Evolutionary conservation across 2,888 invertebrate genomes (phyloP), one percentile per base, ranked within the genome.

Genomic region (Eristalis arbustorum): DNA sequence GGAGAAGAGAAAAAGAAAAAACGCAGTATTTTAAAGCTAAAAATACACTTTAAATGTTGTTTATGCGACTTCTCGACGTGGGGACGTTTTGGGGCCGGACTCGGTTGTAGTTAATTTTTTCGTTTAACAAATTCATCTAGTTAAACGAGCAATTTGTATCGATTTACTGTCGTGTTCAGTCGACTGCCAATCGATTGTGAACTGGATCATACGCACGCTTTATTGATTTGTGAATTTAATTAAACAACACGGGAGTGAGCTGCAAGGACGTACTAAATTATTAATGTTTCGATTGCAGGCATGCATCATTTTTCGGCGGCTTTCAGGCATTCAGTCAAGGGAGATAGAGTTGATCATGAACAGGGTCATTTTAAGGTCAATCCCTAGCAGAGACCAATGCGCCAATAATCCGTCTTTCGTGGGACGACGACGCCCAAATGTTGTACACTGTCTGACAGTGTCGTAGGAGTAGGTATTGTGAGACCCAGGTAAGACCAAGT

Each of bases 11-110:
- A 18, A n/a, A 18, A 14, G 14, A 42, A 23, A 2, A 66, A n/a
- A 66, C 66, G 66, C 66, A 66, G 14, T 61, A 37, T 11, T 11
- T 40, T 11, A 13, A 14, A 40, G 22, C 69, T 71, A 71, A 71
- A 71, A 71, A 61, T 71, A 71, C 22, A 57, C 11, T 31, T 18
- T 49, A 6, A 1, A 49, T 18, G n/a, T 49, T n/a, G 49, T 18
- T 18, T 18, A 49, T 18, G 49, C 4, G 18, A 5, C 18, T 18
- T 6, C 6, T 18, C n/a, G n/a, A 14, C n/a, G n/a, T n/a, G n/a
- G n/a, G n/a, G n/a, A n/a, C n/a, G n/a, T n/a, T 49, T 49, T 6
- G 42, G 6, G 6, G 6, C 49, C n/a, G 18, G 49, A 18, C 2
- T 18, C 18, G n/a, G n/a, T 4, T n/a, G 18, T 31, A 49, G 28